Evolutionary conservation across 37 sponge, comb jelly and placozoan species (phyloP), one percentile per base, ranked within the genome.

Genomic region (Bolinopsis microptera): DNA sequence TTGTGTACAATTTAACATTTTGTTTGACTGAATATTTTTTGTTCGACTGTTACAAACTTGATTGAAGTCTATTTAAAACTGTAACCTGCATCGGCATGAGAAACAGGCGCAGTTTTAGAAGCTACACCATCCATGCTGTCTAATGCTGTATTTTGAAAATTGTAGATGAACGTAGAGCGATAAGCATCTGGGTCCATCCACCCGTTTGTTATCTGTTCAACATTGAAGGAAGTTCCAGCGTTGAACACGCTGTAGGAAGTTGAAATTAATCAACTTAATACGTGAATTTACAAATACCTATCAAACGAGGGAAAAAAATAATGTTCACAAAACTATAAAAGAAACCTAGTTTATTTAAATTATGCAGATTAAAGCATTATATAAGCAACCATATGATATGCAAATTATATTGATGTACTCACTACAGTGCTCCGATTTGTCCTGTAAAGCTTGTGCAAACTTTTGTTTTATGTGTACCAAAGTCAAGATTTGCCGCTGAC

Each of bases 151-250:
- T 48, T 48, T 28, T 28, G 31, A 72, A 72, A 28, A 72, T 72
- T n/a, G 75, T 23, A 72, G 18, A 72, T 72, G 75, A 72, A 28
- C 31, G 26, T n/a, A 72, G 75, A 30, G 5, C 31, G 31, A 28
- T 72, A 72, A 30, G 75, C 75, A 72, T n/a, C 75, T 24, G 75
- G 3, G 18, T 72, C 75, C 3, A 72, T 3, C 75, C 75, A 72
- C 13, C 75, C 75, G 26, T 72, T 28, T 28, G 31, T 28, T 8
- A 72, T 72, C 75, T 72, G 75, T n/a, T 5, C 75, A 24, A 28
- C 31, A 5, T n/a, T 72, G 5, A 72, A 30, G 22, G 75, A 30
- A 8, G 75, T 72, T 5, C 31, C 75, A 21, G 31, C 75, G 26
- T 72, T 72, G 31, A 72, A 72, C 5, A 72, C 31, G 5, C 75